Conservation (phyloP, 2,797 vertebrate genomes). For the Amblyopsis hoosieri region DNA sequence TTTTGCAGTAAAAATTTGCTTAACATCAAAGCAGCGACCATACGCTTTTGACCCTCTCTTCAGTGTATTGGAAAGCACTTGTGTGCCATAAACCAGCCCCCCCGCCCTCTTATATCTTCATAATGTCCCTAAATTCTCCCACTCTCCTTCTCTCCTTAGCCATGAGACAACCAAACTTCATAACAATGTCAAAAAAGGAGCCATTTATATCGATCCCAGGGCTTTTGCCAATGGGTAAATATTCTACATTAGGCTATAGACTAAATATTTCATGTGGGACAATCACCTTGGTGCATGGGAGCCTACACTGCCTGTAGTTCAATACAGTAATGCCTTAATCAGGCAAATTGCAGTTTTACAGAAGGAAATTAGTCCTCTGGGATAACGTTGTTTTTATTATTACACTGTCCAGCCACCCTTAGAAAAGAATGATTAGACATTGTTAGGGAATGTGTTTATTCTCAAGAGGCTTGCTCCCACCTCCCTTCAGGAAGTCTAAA, state of each 20-base stretch:
- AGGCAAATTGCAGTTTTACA: constrained; percentile 33
- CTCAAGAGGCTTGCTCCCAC: constrained; percentile 36
- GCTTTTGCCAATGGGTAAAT: constrained; percentile 46
- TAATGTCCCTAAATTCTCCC: constrained; percentile 18
- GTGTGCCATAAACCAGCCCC: constrained; percentile 12
- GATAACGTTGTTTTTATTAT: constrained; percentile 28
- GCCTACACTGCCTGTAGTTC: constrained; percentile 42
- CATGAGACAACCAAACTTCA: constrained; percentile 44
- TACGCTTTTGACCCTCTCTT: no score
- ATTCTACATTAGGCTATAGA: constrained; percentile 44
- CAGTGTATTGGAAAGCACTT: constrained; percentile 23
- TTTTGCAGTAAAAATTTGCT: constrained; percentile 8
- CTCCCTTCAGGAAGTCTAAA: constrained; percentile 12
- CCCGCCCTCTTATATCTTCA: constrained; percentile 29
- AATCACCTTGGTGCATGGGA: constrained; percentile 29
- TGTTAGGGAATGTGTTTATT: constrained; percentile 34
- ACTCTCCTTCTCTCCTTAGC: constrained; percentile 32
- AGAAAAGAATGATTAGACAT: constrained; percentile 53
- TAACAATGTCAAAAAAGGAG: constrained; percentile 52
- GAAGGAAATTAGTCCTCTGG: constrained; percentile 55
- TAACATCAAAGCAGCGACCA: no score
- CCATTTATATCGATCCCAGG: constrained; percentile 52
- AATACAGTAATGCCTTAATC: constrained; percentile 66
- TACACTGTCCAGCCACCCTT: constrained; percentile 54
- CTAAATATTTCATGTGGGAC: constrained; percentile 54